Conservation (phyloP, 2,888 invertebrate species). For the Sericinus montela region DNA sequence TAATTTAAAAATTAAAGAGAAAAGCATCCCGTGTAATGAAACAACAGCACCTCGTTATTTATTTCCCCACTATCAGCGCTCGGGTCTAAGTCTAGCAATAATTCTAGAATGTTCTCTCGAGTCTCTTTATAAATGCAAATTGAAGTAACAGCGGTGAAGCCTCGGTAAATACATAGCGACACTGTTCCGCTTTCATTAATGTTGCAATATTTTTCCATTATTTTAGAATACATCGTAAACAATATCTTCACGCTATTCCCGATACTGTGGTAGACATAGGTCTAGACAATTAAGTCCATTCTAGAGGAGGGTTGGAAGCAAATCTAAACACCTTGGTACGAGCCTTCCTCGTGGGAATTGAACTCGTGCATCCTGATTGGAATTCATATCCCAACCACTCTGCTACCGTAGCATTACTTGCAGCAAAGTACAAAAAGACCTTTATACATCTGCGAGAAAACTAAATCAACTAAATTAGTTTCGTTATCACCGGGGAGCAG, state of each 20-base stretch:
- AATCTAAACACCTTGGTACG: too few relatives aligned
- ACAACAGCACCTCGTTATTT: constrained; percentile 8
- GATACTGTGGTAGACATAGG: too few relatives aligned
- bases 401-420: too few relatives aligned
- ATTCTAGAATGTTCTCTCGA: constrained; percentile 11
- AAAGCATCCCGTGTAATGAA: constrained; percentile 5
- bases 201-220: background rate
- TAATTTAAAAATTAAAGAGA: constrained; percentile 15
- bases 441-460: constrained; percentile 16
- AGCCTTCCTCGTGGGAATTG: too few relatives aligned
- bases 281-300: too few relatives aligned
- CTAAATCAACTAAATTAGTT: constrained; percentile 46
- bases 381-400: too few relatives aligned
- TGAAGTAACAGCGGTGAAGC: constrained; percentile 9
- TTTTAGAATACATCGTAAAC: background rate
- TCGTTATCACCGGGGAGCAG: constrained; percentile 44
- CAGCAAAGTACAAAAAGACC: too few relatives aligned
- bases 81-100: constrained; percentile 14
- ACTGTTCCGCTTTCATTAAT: background rate
- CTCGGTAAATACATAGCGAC: constrained; percentile 5
- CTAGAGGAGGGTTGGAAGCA: too few relatives aligned
- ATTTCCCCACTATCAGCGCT: constrained; percentile 6
- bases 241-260: background rate
- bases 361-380: too few relatives aligned
- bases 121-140: constrained; percentile 19